Conservation (phyloP, 2,888 invertebrate genomes). For the Tetranychus truncatus region DNA sequence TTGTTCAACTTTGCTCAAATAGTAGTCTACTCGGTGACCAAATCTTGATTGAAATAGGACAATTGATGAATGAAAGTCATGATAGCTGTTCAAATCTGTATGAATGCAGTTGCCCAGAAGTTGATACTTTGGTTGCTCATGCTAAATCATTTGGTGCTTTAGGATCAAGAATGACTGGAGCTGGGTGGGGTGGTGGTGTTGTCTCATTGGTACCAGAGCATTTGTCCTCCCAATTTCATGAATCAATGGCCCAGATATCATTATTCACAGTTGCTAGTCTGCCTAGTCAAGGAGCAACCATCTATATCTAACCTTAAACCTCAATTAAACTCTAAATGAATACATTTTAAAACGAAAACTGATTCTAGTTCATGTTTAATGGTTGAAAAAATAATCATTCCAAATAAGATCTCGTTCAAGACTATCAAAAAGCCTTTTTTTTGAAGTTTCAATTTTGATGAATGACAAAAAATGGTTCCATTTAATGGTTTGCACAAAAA, state of each 20-base stretch:
- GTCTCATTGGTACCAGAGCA: conserved; percentile 59
- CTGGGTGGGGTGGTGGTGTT: conserved; percentile 94
- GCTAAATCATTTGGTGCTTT: conserved; percentile 47
- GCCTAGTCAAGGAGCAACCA: neutral
- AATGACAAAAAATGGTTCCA: no score
- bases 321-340: no score
- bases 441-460: no score
- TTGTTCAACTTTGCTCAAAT: conserved; percentile 32
- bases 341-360: no score
- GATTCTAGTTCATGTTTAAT: no score
- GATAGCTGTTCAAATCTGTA: conserved; percentile 61
- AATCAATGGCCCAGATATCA: neutral
- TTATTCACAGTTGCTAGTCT: neutral
- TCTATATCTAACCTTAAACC: neutral
- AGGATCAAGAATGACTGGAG: conserved; percentile 87
- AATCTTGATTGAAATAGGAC: conserved; percentile 42
- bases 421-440: no score
- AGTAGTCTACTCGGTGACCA: neutral
- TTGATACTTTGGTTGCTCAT: conserved; percentile 59
- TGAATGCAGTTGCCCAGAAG: conserved; percentile 74
- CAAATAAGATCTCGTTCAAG: no score
- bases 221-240: neutral
- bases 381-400: no score
- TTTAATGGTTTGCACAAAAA: no score
- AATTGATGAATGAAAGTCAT: conserved; percentile 74